Conservation (phyloP, 2,888 invertebrate species). For the Palloptera scutellata region DNA sequence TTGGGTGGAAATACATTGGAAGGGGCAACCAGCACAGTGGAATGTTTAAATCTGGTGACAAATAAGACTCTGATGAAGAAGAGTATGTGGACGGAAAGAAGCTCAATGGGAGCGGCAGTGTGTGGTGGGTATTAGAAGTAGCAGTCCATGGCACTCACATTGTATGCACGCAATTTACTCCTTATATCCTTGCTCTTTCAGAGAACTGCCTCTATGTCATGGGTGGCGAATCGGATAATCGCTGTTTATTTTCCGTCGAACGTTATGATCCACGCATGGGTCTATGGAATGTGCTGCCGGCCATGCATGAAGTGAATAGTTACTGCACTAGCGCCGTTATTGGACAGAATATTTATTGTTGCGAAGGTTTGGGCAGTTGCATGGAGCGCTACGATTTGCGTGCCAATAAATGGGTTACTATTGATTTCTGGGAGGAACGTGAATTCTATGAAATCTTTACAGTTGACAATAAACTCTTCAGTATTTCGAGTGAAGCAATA, state of each 20-base stretch:
- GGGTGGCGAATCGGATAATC: slow-evolving; percentile 52
- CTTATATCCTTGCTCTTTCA: slow-evolving; percentile 19
- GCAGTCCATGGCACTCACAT: not conserved
- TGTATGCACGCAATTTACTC: not conserved
- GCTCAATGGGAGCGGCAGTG: slow-evolving; percentile 52
- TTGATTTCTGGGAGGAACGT: slow-evolving; percentile 49
- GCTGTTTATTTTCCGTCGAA: slow-evolving; percentile 49
- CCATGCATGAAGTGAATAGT: slow-evolving; percentile 49
- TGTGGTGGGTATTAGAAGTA: slow-evolving; percentile 36
- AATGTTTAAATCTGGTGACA: slow-evolving; percentile 47
- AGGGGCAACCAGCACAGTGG: slow-evolving; percentile 46
- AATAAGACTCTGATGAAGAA: slow-evolving; percentile 44
- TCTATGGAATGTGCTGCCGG: slow-evolving; percentile 46
- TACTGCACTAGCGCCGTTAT: slow-evolving; percentile 51
- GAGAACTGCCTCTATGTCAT: slow-evolving; percentile 50
- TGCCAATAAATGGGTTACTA: slow-evolving; percentile 49
- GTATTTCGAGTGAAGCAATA: slow-evolving; percentile 49
- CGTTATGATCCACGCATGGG: slow-evolving; percentile 50
- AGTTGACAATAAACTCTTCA: slow-evolving; percentile 48
- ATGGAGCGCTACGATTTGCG: slow-evolving; percentile 53
- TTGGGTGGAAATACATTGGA: slow-evolving; percentile 49
- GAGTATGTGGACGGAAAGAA: slow-evolving; percentile 49
- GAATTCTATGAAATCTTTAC: slow-evolving; percentile 53
- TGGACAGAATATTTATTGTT: slow-evolving; percentile 49
- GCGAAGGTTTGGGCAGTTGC: slow-evolving; percentile 50